Percentiles rank a stretch among this genome's conserved stretches.
Conservation (phyloP, 2,113 vertebrate species). For the Elgaria multicarinata region DNA sequence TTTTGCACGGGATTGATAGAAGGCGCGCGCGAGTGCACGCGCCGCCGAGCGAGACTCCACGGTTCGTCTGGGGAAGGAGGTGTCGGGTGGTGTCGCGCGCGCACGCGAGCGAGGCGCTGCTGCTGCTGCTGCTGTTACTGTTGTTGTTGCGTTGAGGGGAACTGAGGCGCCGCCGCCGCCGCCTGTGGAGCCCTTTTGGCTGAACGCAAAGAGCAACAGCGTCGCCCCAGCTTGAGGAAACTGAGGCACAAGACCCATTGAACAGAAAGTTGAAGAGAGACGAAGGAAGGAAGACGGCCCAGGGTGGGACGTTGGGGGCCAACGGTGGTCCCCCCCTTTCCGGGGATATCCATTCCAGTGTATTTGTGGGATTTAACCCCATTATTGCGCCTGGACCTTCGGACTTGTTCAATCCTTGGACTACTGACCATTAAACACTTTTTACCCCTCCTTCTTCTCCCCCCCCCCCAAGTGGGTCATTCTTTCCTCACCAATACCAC, state of each 20-base stretch:
- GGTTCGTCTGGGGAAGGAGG: neutral
- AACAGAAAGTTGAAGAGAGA: neutral
- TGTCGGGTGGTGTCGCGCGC: neutral
- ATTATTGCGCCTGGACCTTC: neutral
- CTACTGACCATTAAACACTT: neutral
- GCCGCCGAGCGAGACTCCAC: neutral
- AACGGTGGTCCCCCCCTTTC: too few relatives aligned
- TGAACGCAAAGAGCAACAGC: neutral
- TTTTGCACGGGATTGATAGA: neutral
- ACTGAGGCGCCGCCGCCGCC: neutral
- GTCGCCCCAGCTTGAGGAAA: neutral
- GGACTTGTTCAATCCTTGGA: neutral
- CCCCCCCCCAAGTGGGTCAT: rapidly evolving
- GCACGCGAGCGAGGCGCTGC: neutral
- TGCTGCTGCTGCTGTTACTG: neutral
- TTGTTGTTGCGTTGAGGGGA: too few relatives aligned
- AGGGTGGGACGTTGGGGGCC: too few relatives aligned
- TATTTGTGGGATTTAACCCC: too few relatives aligned
- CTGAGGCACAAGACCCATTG: neutral
- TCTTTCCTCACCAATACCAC: neutral
- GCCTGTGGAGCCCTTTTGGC: neutral
- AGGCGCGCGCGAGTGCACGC: neutral
- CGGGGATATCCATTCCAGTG: neutral
- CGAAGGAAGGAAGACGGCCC: neutral
- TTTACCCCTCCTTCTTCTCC: rapidly evolving